Percentiles rank a stretch among this genome's conserved stretches.
phyloP scores from a whole-genome alignment of 1,140 invertebrate species.

The Chlorops oryzae region DNA sequence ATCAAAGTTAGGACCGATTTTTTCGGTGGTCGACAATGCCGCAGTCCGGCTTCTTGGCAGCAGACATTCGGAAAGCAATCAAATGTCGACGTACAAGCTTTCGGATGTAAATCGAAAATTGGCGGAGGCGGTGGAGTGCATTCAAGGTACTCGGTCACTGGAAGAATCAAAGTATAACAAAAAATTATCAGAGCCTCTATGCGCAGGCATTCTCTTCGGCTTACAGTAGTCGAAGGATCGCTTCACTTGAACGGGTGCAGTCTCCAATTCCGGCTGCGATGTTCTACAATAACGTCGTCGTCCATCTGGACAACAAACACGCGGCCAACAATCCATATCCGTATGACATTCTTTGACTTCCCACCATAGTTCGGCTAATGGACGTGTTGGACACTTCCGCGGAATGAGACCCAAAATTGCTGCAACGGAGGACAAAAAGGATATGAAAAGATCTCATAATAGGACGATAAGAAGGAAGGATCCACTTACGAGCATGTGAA shows the following conservation, averaged over 20 bases:
- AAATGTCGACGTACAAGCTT: constrained; percentile 58
- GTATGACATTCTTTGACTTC: constrained; percentile 58
- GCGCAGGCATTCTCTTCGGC: constrained; percentile 16
- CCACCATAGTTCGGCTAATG: constrained; percentile 59
- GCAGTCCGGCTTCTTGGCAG: constrained; percentile 63
- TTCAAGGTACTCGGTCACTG: constrained; percentile 60
- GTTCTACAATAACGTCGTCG: constrained; percentile 60
- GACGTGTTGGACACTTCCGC: constrained; percentile 57
- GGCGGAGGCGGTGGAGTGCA: constrained; percentile 62
- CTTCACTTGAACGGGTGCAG: constrained; percentile 52
- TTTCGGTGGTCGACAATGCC: constrained; percentile 62
- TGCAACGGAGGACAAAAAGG: constrained; percentile 29
- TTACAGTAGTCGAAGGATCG: constrained; percentile 50
- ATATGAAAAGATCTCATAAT: background rate
- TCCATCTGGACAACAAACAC: constrained; percentile 65
- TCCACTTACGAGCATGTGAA: constrained; percentile 53
- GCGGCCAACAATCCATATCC: constrained; percentile 63
- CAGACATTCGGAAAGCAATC: constrained; percentile 72
- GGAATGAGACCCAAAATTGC: constrained; percentile 60
- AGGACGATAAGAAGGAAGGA: background rate
- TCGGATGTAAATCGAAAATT: constrained; percentile 59
- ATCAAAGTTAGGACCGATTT: constrained; percentile 59
- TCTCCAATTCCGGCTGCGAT: constrained; percentile 56
- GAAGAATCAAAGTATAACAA: constrained; percentile 51
- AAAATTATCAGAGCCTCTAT: no score